Base-by-base conservation (phyloP, 2,113 vertebrate species). In the Anthoscopus minutus region DNA sequence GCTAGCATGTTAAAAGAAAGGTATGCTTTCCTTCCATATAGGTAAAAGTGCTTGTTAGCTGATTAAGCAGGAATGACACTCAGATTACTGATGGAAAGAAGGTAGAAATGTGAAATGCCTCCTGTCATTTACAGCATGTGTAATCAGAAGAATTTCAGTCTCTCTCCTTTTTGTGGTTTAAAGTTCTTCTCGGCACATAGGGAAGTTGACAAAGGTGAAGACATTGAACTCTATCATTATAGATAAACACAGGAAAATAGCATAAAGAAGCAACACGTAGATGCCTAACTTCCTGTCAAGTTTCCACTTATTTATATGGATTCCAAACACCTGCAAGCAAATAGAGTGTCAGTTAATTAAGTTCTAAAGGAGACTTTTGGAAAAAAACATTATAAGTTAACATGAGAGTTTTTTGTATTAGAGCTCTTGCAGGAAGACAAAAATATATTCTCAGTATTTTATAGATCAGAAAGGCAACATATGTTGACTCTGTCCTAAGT, bases 151-250 rank as follows among this genome's bases (percentile, higher is more conserved):
- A 86, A 82, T 74, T 70, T 86, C 88, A 89, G 72, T 57, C 31
- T 86, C 27, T 78, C 35, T 84, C 81, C 71, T 65, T 18, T 13
- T 21, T 85, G 88, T 60, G 5, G 42, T 78, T 97, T 98, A 98
- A 92, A 98, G 98, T 15, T 98, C 98, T 93, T 99, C 99, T 83
- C 95, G 97, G 98, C 99, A 99, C 99, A 99, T 99, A 91, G 99
- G 99, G 94, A 99, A 97, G 98, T 99, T 99, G 98, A 99, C 99
- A 58, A 99, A 99, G 83, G 99, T 99, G 98, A 99, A 99, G 96
- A 99, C 98, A 31, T 99, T 99, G 96, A 98, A 99, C 94, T 99
- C 99, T 79, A 99, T 99, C 98, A 99, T 98, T 97, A 99, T 98
- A 69, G 99, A 99, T 97, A 99, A 98, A 97, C 99, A 99, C 96